A percentile compares a stretch with the other conserved stretches of the same genome.
phyloP scores from a whole-genome alignment of 2,888 invertebrate species.

The Charanyca ferruginea region DNA sequence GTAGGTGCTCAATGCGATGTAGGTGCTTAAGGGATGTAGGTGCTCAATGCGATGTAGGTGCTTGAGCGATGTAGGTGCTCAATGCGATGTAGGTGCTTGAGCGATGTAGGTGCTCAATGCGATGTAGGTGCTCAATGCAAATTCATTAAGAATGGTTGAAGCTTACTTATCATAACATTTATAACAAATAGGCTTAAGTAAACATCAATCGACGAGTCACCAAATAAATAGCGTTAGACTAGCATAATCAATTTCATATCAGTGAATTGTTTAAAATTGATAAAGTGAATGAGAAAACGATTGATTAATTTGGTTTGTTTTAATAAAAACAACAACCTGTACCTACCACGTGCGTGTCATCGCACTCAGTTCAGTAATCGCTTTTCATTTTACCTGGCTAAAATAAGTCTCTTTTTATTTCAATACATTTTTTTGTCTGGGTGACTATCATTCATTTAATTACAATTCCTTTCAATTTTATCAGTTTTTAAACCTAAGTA shows the following conservation, averaged over 20 bases:
- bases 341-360: not conserved
- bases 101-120: too few species aligned
- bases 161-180: not conserved
- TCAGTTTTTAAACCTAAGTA: not conserved
- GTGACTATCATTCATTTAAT: not conserved
- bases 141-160: not conserved
- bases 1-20: too few species aligned
- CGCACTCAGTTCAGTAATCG: not conserved
- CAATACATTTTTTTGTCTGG: too few species aligned
- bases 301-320: conserved; percentile 6
- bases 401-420: not conserved
- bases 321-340: not conserved
- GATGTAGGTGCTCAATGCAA: not conserved
- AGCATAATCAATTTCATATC: not conserved
- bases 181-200: not conserved
- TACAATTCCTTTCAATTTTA: not conserved
- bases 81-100: too few species aligned
- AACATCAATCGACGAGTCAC: not conserved
- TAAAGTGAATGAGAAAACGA: not conserved
- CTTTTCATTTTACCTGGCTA: not conserved
- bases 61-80: too few species aligned
- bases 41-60: too few species aligned
- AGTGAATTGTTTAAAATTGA: not conserved
- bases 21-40: too few species aligned
- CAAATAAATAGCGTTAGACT: not conserved